Evolutionary conservation across 2,888 invertebrate species (phyloP), one percentile per base, ranked within the genome.

Genomic region (Coremacera marginata): DNA sequence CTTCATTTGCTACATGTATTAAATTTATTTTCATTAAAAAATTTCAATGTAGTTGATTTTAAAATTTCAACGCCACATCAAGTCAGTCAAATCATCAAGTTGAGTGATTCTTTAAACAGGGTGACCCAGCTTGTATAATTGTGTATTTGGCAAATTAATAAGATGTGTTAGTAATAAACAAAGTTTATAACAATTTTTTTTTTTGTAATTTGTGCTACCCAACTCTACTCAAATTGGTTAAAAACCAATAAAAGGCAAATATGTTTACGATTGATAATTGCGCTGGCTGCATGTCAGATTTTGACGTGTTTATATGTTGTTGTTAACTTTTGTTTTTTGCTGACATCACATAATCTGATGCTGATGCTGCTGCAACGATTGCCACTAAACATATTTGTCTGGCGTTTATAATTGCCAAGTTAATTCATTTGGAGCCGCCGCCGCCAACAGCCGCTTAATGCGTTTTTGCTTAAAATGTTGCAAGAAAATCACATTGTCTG

Each of bases 401-500:
- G 72, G 27, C 51, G 63, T 65, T 62, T 63, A 63, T 73, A 73
- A 73, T 73, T 63, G 73, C 73, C 73, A 51, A 65, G 73, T 73
- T 73, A 73, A 73, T 73, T 51, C 73, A 62, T 51, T 65, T 65
- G 51, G 73, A 34, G 55, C 51, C 51, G 51, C 14, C n/a, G 52
- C 70, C 16, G 55, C 52, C 62, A 44, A 37, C 37, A 60, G 49
- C 27, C 51, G 49, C 44, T 60, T 71, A 60, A 55, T 60, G 74
- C 65, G 25, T 68, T 71, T 57, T 67, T 63, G 73, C 68, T 71
- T 78, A 78, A 78, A 78, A 78, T 78, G 78, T 78, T 77, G 77
- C 77, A 73, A 70, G 44, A 49, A 77, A 60, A 52, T 70, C 27
- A 73, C 60, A 31, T 62, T 44, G 62, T 52, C 27, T 70, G 51